Base-by-base conservation (phyloP, 2,888 invertebrate species). In the Beris morrisii region DNA sequence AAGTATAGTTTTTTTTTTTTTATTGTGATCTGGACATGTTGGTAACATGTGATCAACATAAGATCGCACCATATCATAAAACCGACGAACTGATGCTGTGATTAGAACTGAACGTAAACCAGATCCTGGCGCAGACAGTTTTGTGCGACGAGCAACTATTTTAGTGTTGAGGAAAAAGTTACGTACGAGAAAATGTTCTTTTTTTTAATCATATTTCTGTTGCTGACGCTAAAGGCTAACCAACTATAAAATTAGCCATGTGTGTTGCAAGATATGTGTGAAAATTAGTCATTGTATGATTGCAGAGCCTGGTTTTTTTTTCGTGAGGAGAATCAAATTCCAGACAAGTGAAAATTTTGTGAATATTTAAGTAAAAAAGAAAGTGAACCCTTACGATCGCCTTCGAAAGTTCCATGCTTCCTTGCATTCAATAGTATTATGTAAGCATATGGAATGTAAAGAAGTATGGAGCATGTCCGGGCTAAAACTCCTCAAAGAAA, bases 361-460 rank as follows among this genome's bases (percentile, higher is more conserved):
- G 22, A 22, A 22, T 22, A 22, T 22, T 22, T 22, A 22, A 22
- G 2, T 22, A 22, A 22, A 3, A 22, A 22, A 22, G 3, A 22
- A 2, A 22, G 22, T 22, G 22, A 22, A 22, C 22, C 22, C 9
- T 38, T 9, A 9, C 1, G 38, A 5, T 5, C 38, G 73, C 74
- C 73, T 73, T 69, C 76, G 76, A 78, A 77, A 79, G 81, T 81
- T 81, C 81, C 81, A 79, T 81, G 80, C 81, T 81, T 81, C 81
- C 81, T 81, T 81, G 80, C 81, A 81, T 81, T 81, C 81, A 79
- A 79, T 81, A 81, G 81, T 81, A 73, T 74, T 71, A 74, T 74
- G 73, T 73, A 73, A 78, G 73, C 80, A 78, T 81, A 81, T 81
- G 81, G 81, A 81, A 81, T 81, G 81, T 81, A 81, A 81, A 81